Evolutionary conservation across 2,888 invertebrate genomes (phyloP), one percentile per base, ranked within the genome.

Genomic region (Drosophila macrothrix): DNA sequence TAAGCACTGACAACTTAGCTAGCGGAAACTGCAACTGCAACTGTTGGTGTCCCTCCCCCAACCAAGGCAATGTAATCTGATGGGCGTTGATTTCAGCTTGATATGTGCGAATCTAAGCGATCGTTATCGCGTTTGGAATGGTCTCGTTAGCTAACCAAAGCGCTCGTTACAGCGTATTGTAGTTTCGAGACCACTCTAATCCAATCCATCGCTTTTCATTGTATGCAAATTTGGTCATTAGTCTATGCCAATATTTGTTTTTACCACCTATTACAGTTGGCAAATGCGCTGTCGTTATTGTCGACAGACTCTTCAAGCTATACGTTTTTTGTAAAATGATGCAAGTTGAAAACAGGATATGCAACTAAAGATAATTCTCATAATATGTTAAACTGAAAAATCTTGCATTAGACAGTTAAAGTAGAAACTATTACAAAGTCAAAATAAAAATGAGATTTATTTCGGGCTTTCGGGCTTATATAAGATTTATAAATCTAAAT

Each of bases 141-240:
- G 93, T 93, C 93, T 93, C 93, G 93, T 88, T 92, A 91, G 93
- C 93, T 93, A 93, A 80, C 75, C 78, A 67, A 74, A 80, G 73
- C 84, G 85, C 82, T 81, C 67, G 66, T 78, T 82, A 73, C 78
- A 77, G 82, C 76, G 70, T 76, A 71, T 82, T 82, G 83, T 92
- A 93, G 93, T 93, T 93, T 93, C 93, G 93, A 93, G 93, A 93
- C 93, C 93, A 92, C 92, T 93, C 91, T 92, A 93, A 93, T 91
- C 91, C 91, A 92, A 91, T 93, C 92, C 89, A 78, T 66, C 82
- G 80, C 79, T 91, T 92, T 84, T 70, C 61, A 19, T 68, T 68
- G 43, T 93, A 93, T 93, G 93, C 93, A 93, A 93, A 93, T 93
- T 91, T 25, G 28, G 7, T 33, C 41, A 58, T 46, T 65, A 14